phyloP scores from a whole-genome alignment of 2,797 vertebrate species.

The Monodelphis domestica region DNA sequence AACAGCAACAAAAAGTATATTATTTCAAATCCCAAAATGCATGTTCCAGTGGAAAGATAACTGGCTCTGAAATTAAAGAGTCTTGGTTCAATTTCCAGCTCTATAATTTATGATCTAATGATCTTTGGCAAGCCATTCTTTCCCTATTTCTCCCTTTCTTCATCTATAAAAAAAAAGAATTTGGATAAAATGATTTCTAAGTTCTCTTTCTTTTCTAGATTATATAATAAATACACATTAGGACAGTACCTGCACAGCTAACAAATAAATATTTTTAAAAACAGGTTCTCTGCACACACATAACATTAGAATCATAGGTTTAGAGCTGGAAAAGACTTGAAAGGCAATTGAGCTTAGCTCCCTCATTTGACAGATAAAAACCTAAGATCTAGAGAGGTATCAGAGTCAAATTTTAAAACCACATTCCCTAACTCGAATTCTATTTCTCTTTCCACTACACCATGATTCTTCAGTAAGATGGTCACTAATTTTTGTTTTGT shows the following conservation, averaged over 20 bases:
- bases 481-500: neutral
- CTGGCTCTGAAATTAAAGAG: neutral
- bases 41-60: neutral
- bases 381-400: neutral
- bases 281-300: neutral
- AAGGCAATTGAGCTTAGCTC: neutral
- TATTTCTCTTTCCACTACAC: neutral
- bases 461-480: neutral
- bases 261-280: constrained; percentile 21
- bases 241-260: neutral
- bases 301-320: neutral
- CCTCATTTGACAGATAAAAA: neutral
- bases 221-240: neutral
- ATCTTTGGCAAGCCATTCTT: neutral
- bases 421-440: neutral
- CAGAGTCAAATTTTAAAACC: neutral
- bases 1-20: neutral
- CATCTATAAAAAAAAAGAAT: neutral
- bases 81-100: neutral
- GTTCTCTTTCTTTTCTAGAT: neutral
- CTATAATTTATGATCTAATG: neutral
- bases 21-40: neutral
- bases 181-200: neutral
- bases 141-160: neutral
- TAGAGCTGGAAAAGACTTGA: neutral